Evolutionary conservation across 2,888 invertebrate genomes (phyloP).

Genomic region (Chirona hameri): DNA sequence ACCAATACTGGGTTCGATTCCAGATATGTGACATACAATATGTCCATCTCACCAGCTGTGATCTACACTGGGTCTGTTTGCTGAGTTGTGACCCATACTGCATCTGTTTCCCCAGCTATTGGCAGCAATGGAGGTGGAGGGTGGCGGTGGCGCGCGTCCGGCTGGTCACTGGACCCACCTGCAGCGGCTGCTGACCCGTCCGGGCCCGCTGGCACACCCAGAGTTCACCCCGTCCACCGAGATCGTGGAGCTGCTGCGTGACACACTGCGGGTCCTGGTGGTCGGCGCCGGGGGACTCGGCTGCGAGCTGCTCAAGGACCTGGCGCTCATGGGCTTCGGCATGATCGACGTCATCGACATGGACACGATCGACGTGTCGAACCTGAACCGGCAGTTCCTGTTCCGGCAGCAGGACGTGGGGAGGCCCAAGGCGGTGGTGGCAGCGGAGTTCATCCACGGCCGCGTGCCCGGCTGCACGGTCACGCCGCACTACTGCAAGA

Average conservation of each 20-base stretch:
- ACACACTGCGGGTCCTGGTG: slow-evolving; percentile 68
- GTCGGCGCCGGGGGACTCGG: slow-evolving; percentile 94
- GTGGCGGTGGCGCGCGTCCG: slow-evolving; percentile 38
- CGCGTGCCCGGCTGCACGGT: slow-evolving; percentile 85
- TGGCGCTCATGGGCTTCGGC: slow-evolving; percentile 91
- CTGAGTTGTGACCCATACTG: background rate
- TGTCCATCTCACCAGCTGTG: too few relatives aligned
- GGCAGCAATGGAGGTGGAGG: slow-evolving; percentile 34
- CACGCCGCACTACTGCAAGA: slow-evolving; percentile 80
- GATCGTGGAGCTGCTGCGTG: slow-evolving; percentile 75
- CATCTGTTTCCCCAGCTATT: background rate
- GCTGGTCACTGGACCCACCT: slow-evolving; percentile 70
- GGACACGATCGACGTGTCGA: slow-evolving; percentile 98
- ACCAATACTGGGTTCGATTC: too few relatives aligned
- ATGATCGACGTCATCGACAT: slow-evolving; percentile 96
- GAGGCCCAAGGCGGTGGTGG: slow-evolving; percentile 88
- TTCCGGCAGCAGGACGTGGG: slow-evolving; percentile 95
- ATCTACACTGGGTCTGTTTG: too few relatives aligned
- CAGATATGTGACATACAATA: too few relatives aligned
- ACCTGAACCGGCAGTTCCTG: slow-evolving; percentile 95
- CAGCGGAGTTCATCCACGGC: slow-evolving; percentile 88
- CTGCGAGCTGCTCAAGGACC: slow-evolving; percentile 93
- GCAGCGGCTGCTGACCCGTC: slow-evolving; percentile 77
- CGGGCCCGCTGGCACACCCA: slow-evolving; percentile 89
- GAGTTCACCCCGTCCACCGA: slow-evolving; percentile 85